Evolutionary conservation across 1,140 invertebrate species (phyloP).

Genomic region (Apis mellifera): Amel_HAv3.1 CM009940.2:7423501-7424000

Average conservation of each 20-base stretch:
- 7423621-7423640: slow-evolving; percentile 2
- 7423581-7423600: slow-evolving; percentile 38
- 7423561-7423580: slow-evolving; percentile 25
- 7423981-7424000: too few relatives aligned
- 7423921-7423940: too few relatives aligned
- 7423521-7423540: slow-evolving; percentile 11
- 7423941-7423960: too few relatives aligned
- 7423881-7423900: too few relatives aligned
- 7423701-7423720: slow-evolving; percentile 13
- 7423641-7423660: slow-evolving; percentile 20
- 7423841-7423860: too few relatives aligned
- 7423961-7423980: too few relatives aligned
- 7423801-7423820: neutral
- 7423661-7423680: slow-evolving; percentile 21
- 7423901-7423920: too few relatives aligned
- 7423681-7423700: slow-evolving; percentile 19
- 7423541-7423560: slow-evolving; percentile 39
- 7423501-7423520: neutral
- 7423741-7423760: neutral
- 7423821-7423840: too few relatives aligned
- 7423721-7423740: neutral
- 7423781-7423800: neutral
- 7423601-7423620: slow-evolving; percentile 28
- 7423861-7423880: too few relatives aligned
- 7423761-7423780: neutral